A percentile compares a stretch with the other conserved stretches of the same genome.
Evolutionary conservation across 2,113 vertebrate genomes (phyloP).

Genomic region (Ptilorrhoa leucosticta): DNA sequence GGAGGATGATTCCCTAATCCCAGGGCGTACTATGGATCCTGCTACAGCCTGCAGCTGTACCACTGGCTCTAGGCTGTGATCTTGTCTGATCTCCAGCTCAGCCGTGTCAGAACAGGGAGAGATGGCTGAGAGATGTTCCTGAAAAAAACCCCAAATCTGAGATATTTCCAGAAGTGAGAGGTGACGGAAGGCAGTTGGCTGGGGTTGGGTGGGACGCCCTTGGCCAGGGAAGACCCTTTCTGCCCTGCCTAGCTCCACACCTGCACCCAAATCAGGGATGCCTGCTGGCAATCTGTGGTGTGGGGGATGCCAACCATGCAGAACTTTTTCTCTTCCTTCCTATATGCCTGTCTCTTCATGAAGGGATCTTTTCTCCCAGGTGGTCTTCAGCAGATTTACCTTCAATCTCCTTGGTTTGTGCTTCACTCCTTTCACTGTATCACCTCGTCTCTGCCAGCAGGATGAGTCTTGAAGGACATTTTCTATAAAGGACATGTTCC

Average conservation of each 20-base stretch:
- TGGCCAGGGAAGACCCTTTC: background rate
- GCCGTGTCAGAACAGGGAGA: background rate
- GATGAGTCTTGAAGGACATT: accelerated
- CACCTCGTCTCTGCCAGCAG: background rate
- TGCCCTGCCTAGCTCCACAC: background rate
- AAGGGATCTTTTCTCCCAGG: background rate
- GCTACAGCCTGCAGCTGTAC: conserved; percentile 10
- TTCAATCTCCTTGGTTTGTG: background rate
- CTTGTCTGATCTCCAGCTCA: background rate
- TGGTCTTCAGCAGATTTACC: background rate
- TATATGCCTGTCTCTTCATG: background rate
- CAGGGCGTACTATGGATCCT: background rate
- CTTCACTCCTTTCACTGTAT: background rate
- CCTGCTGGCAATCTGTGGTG: background rate
- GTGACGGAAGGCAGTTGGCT: background rate
- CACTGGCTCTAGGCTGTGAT: background rate
- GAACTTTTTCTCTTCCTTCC: background rate
- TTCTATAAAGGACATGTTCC: background rate
- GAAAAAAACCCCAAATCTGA: background rate
- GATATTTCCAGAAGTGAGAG: background rate
- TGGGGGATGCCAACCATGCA: accelerated
- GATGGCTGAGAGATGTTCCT: background rate
- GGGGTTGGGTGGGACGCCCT: background rate
- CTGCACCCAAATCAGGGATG: background rate
- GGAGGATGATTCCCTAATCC: background rate